Evolutionary conservation across 2,888 invertebrate genomes (phyloP).

Genomic region (Drosophila tanythrix): DNA sequence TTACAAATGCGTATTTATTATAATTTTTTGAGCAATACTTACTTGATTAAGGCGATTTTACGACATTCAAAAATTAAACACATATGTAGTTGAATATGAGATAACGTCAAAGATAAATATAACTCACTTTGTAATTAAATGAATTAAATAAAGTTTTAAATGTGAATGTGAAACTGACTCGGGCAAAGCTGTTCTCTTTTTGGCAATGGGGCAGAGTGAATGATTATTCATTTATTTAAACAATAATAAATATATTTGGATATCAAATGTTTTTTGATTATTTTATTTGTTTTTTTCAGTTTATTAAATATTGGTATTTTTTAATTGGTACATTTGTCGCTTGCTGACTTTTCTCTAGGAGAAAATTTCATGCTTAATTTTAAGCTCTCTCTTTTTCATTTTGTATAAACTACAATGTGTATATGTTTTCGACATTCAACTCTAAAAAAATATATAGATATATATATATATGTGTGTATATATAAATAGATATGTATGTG

Average conservation of each 20-base stretch:
- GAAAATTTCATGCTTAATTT: conserved; percentile 55
- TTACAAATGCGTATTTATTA: conserved; percentile 42
- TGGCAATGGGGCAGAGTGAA: not conserved
- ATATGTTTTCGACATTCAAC: conserved; percentile 48
- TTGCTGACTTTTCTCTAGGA: conserved; percentile 60
- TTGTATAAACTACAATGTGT: conserved; percentile 58
- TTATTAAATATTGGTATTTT: conserved; percentile 56
- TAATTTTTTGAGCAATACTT: conserved; percentile 41
- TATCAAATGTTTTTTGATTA: conserved; percentile 22
- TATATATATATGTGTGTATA: conserved; percentile 9
- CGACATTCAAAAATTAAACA: conserved; percentile 73
- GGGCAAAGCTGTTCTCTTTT: not conserved
- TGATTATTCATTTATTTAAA: not conserved
- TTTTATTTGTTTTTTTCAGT: conserved; percentile 20
- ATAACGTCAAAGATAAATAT: conserved; percentile 30
- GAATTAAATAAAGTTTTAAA: conserved; percentile 56
- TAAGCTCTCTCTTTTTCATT: conserved; percentile 44
- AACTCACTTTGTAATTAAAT: conserved; percentile 49
- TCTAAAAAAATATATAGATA: conserved; percentile 52
- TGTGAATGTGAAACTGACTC: conserved; percentile 23
- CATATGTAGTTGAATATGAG: conserved; percentile 54
- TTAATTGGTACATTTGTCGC: conserved; percentile 67
- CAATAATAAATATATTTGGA: conserved; percentile 9
- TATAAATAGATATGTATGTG: conserved; percentile 45
- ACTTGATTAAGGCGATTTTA: conserved; percentile 68